Base-by-base conservation (phyloP, 2,888 invertebrate species). In the Dyspetes luteomarginatus region DNA sequence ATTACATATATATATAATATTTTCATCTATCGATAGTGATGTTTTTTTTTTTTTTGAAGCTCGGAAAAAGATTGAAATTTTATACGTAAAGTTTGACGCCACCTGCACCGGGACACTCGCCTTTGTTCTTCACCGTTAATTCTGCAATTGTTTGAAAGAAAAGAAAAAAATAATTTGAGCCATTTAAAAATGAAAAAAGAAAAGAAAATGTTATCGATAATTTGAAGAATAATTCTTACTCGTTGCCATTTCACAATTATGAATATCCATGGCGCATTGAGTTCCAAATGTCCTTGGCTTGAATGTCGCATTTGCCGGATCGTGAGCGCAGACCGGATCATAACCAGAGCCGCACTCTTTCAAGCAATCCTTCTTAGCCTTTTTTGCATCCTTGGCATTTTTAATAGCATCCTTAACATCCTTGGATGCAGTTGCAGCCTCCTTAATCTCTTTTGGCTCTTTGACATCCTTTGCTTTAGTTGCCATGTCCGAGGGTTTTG, bases 221-320 rank as follows among this genome's bases (percentile, higher is more conserved):
- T n/a, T n/a, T n/a, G n/a, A n/a, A n/a, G n/a, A n/a, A n/a, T n/a
- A n/a, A n/a, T 26, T 22, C 94, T 93, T 90, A 95, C 95, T 93
- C 58, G 94, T 94, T 86, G 94, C 94, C 86, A 94, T 93, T 87
- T 95, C 95, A 91, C 95, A 95, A 86, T 95, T 95, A 89, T 94
- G 93, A 85, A 94, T 94, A 80, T 94, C 93, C 91, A 95, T 91
- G 56, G 94, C 94, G 88, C 95, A 95, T 82, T 93, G 93, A 87
- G 92, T 94, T 82, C 94, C 95, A 84, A 95, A 95, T 0, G 95
- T 94, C 88, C 91, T 94, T 90, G 88, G 94, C 43, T 91, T 92
- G 41, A 84, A 82, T 87, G 77, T 94, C 93, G 83, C 92, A 64
- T 91, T 93, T 0, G 93, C 93, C 4, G 93, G 93, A 87, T 95